These are phyloP conservation scores for Tipula helvola DNA, from an alignment of 2,888 invertebrate species.

Conservation along the genomic window DNA sequence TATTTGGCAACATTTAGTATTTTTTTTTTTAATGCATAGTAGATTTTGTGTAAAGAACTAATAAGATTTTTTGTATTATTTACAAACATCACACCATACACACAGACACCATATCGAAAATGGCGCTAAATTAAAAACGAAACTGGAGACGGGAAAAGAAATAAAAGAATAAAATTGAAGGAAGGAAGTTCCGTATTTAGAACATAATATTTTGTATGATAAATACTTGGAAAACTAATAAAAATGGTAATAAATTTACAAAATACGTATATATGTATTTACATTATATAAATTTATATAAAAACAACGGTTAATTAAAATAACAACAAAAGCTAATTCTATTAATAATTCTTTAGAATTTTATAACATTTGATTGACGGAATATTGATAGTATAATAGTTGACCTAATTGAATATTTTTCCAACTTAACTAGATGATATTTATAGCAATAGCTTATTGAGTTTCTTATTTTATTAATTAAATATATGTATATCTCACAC, in stretches of 20 bases:
- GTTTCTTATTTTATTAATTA: no score
- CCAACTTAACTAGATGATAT: background rate
- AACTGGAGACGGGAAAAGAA: background rate
- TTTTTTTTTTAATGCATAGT: background rate
- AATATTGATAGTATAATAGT: background rate
- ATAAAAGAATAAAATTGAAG: background rate
- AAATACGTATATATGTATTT: background rate
- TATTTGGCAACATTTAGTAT: background rate
- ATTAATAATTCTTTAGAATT: background rate
- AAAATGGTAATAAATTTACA: background rate
- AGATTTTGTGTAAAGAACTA: background rate
- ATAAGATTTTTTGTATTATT: background rate
- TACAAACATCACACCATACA: background rate
- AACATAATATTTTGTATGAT: background rate
- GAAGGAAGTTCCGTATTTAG: background rate
- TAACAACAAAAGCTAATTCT: background rate
- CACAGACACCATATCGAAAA: background rate
- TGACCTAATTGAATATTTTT: background rate
- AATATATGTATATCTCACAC: no score
- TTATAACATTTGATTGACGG: background rate
- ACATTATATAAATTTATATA: background rate
- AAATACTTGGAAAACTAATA: background rate
- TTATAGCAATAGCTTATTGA: background rate
- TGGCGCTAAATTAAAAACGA: slow-evolving; percentile 4
- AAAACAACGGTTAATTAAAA: background rate